Evolutionary conservation across 37 sponge, comb jelly and placozoan species (phyloP).

Genomic region (Oopsacas minuta): DNA sequence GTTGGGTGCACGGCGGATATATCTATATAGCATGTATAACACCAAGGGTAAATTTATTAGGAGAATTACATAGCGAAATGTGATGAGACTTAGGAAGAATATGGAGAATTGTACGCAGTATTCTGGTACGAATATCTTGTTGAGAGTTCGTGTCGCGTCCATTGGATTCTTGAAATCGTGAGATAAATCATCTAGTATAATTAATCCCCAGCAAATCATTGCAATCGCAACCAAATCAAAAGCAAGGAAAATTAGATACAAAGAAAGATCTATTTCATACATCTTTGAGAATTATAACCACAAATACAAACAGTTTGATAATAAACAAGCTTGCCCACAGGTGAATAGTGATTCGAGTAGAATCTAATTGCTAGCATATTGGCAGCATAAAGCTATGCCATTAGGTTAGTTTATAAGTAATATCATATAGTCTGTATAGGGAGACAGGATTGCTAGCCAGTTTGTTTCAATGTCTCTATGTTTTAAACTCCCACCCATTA

Average conservation of each 20-base stretch:
- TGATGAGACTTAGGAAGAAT: not conserved
- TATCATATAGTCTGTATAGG: too few relatives aligned
- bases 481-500: too few relatives aligned
- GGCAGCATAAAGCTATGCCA: not conserved
- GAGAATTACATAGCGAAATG: not conserved
- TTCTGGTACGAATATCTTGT: not conserved
- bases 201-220: not conserved
- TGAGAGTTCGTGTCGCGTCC: not conserved
- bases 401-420: conserved; percentile 3
- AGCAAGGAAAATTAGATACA: not conserved
- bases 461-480: too few relatives aligned
- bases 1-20: not conserved
- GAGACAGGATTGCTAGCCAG: too few relatives aligned
- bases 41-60: not conserved
- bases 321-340: not conserved
- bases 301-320: not conserved
- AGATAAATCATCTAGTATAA: not conserved
- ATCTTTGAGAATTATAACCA: not conserved
- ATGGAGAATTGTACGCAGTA: not conserved
- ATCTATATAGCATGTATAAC: not conserved
- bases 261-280: not conserved
- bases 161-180: conserved; percentile 8
- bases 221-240: not conserved
- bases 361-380: not conserved
- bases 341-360: not conserved